Percentiles rank a stretch among this genome's conserved stretches.
Conservation (phyloP, 2,888 invertebrate species). For the Abrostola tripartita region DNA sequence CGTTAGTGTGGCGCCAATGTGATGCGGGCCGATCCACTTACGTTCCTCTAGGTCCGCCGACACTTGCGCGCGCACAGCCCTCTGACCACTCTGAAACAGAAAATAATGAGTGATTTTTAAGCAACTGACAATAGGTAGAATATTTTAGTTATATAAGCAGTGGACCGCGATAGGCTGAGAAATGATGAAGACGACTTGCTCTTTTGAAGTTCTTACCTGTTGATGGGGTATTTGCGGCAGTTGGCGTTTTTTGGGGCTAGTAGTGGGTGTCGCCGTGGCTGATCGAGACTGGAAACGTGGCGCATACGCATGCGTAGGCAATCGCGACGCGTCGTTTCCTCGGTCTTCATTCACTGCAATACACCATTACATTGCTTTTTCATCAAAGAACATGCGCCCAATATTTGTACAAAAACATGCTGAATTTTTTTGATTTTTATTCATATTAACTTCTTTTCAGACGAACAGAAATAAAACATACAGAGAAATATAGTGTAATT, state of each 20-base stretch:
- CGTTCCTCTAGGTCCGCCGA: conserved; percentile 93
- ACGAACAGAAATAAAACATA: conserved; percentile 34
- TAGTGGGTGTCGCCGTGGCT: conserved; percentile 97
- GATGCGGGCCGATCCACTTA: conserved; percentile 91
- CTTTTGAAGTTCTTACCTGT: conserved; percentile 67
- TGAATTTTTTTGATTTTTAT: conserved; percentile 47
- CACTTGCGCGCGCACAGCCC: conserved; percentile 91
- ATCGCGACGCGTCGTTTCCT: conserved; percentile 71
- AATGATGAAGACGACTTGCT: not conserved
- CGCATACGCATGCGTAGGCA: conserved; percentile 89
- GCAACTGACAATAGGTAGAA: no score
- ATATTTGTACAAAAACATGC: conserved; percentile 30
- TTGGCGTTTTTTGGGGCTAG: conserved; percentile 98
- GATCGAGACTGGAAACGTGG: conserved; percentile 94
- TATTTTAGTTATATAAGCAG: no score
- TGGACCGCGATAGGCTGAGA: not conserved
- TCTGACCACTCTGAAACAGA: conserved; percentile 85
- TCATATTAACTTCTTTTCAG: conserved; percentile 41
- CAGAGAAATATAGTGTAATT: conserved; percentile 15
- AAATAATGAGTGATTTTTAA: not conserved
- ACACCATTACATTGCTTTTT: conserved; percentile 59
- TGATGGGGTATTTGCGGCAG: conserved; percentile 97
- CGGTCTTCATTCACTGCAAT: conserved; percentile 77
- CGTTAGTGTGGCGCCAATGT: conserved; percentile 93
- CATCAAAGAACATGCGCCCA: conserved; percentile 22